Conservation (phyloP, 2,888 invertebrate genomes). For the Synergus itoensis region DNA sequence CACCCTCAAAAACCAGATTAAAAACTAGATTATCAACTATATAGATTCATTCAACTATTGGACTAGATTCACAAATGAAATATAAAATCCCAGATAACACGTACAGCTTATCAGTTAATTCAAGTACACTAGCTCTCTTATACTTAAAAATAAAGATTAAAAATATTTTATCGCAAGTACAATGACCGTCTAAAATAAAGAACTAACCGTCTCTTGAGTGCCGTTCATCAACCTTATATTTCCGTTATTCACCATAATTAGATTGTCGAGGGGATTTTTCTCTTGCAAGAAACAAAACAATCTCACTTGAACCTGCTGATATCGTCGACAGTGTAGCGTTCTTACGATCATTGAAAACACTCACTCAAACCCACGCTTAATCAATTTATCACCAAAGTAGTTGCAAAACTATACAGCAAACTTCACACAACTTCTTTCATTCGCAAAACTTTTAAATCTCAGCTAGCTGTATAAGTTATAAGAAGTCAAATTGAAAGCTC, state of each 20-base stretch:
- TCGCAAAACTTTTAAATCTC: conserved; percentile 11
- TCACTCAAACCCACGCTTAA: conserved; percentile 9
- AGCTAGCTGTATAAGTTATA: not conserved
- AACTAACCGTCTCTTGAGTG: conserved; percentile 24
- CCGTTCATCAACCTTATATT: not conserved
- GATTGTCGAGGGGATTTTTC: not conserved
- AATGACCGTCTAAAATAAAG: conserved; percentile 10
- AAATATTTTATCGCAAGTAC: conserved; percentile 15
- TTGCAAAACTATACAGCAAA: not conserved
- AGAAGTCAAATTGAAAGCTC: not conserved
- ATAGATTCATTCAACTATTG: not conserved
- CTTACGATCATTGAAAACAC: conserved; percentile 37
- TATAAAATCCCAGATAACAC: conserved; percentile 17
- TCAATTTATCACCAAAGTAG: conserved; percentile 2
- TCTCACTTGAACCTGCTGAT: conserved; percentile 20
- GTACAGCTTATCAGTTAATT: conserved; percentile 20
- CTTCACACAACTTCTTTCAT: not conserved
- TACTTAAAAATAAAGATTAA: not conserved
- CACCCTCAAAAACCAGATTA: no score
- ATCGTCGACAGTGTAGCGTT: conserved; percentile 8
- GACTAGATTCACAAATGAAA: not conserved
- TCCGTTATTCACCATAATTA: conserved; percentile 34
- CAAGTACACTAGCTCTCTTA: not conserved
- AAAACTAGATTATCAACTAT: not conserved
- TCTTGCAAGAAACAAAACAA: conserved; percentile 10